Evolutionary conservation across 2,888 invertebrate species (phyloP), one percentile per base, ranked within the genome.

Genomic region (Eueremaeus valkanovi): DNA sequence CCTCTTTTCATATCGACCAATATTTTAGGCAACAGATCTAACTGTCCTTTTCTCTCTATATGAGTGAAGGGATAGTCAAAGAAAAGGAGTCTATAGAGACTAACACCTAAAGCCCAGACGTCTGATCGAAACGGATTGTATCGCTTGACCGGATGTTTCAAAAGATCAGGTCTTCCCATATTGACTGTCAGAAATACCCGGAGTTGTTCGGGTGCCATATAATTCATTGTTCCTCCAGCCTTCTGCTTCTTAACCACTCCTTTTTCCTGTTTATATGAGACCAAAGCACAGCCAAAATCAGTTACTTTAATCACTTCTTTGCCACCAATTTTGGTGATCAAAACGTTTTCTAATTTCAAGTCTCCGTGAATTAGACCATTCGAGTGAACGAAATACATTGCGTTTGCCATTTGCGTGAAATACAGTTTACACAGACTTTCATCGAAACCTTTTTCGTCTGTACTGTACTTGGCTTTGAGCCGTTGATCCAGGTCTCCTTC

Each of bases 351-450:
- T 11, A 61, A 16, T 33, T 61, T 61, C 3, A 61, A n/a, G 33
- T 61, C 61, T 16, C 61, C 61, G n/a, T 61, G 61, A 61, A 33
- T 33, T 61, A 61, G 3, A 5, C 61, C 18, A 5, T 61, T 61
- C 8, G 16, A 9, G 61, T 61, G 61, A 16, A 61, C 31, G 18
- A 31, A 61, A 61, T 33, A 5, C 0, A 61, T 1, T 1, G 61
- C 61, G 3, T 33, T 33, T 3, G n/a, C 3, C 1, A 61, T 61
- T 11, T 61, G 61, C 16, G 3, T 2, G 61, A 61, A 31, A 61
- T 61, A 61, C 0, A 0, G 0, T 0, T n/a, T 61, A 3, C 18
- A 1, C 33, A 31, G 31, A 16, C 8, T 9, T 9, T 61, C 61
- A 18, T 1, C 3, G 29, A 33, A 61, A 16, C 5, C 6, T 5